A percentile compares a stretch with the other conserved stretches of the same genome.
These are phyloP conservation scores for Choreutis nemorana DNA, from an alignment of 2,888 invertebrate genomes.

Conservation along the genomic window DNA sequence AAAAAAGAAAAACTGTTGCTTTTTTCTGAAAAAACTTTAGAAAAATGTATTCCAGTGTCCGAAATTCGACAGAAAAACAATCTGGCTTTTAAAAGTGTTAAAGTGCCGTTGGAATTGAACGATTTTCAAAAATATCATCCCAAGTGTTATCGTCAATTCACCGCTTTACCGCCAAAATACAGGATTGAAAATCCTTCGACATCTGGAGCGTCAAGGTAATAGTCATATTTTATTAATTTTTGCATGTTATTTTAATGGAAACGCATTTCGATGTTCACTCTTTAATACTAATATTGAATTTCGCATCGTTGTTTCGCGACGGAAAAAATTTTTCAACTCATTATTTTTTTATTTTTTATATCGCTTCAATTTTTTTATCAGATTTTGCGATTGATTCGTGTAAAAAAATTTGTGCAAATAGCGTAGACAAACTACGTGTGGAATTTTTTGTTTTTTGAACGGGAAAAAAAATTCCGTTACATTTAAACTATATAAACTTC, in stretches of 20 bases:
- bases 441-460: neutral
- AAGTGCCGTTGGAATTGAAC: conserved; percentile 2
- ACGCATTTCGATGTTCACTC: neutral
- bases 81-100: neutral
- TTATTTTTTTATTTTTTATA: neutral
- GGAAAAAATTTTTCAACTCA: neutral
- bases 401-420: neutral
- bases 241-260: neutral
- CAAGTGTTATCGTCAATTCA: conserved; percentile 2
- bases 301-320: neutral
- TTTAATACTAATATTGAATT: neutral
- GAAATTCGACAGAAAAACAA: conserved; percentile 3
- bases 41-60: conserved; percentile 1
- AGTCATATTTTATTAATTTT: conserved; percentile 1
- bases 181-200: conserved; percentile 2
- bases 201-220: conserved; percentile 1
- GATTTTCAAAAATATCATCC: conserved; percentile 1
- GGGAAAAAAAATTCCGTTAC: neutral
- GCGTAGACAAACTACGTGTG: neutral
- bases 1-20: neutral
- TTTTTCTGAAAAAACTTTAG: conserved; percentile 1
- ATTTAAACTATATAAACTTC: neutral
- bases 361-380: neutral
- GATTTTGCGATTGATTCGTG: neutral
- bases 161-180: conserved; percentile 2